Percentiles rank a stretch among this genome's conserved stretches.
Evolutionary conservation across 2,888 invertebrate species (phyloP).

Genomic region (Eristalis arbustorum): DNA sequence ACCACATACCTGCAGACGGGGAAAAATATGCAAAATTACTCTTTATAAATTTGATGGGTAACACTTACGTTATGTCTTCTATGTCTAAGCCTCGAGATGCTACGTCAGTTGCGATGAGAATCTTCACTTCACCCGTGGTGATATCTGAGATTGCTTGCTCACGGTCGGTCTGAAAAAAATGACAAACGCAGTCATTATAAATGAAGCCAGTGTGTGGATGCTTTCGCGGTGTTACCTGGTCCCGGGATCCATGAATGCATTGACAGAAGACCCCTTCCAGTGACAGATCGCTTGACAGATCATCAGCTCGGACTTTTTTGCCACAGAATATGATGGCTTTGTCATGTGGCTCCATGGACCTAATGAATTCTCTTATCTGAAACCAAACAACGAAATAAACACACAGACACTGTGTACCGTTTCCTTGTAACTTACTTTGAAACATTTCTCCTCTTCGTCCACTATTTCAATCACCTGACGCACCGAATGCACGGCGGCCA

Average conservation of each 20-base stretch:
- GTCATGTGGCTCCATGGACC: constrained; percentile 86
- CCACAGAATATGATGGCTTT: constrained; percentile 96
- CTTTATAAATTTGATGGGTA: background rate
- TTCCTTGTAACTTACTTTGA: constrained; percentile 72
- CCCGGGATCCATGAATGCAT: constrained; percentile 94
- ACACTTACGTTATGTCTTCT: constrained; percentile 86
- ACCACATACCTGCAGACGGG: constrained; percentile 84
- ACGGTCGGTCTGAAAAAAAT: constrained; percentile 82
- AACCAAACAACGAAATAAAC: constrained; percentile 40
- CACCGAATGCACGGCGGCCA: constrained; percentile 94
- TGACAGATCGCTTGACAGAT: constrained; percentile 89
- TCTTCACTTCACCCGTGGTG: constrained; percentile 87
- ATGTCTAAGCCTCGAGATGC: constrained; percentile 97
- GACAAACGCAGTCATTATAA: background rate
- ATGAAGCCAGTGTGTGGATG: background rate
- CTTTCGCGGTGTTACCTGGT: constrained; percentile 81
- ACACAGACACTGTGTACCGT: background rate
- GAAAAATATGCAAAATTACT: background rate
- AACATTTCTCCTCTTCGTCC: constrained; percentile 86
- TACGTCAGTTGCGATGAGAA: constrained; percentile 96
- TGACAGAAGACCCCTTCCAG: constrained; percentile 86
- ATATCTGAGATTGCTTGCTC: constrained; percentile 93
- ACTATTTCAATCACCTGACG: constrained; percentile 89
- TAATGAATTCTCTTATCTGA: constrained; percentile 86
- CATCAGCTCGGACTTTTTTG: constrained; percentile 90